Percentiles rank a stretch among this genome's conserved stretches.
These are phyloP conservation scores for Dasyurus viverrinus DNA, from an alignment of 2,113 vertebrate genomes.

Conservation along the genomic window DNA sequence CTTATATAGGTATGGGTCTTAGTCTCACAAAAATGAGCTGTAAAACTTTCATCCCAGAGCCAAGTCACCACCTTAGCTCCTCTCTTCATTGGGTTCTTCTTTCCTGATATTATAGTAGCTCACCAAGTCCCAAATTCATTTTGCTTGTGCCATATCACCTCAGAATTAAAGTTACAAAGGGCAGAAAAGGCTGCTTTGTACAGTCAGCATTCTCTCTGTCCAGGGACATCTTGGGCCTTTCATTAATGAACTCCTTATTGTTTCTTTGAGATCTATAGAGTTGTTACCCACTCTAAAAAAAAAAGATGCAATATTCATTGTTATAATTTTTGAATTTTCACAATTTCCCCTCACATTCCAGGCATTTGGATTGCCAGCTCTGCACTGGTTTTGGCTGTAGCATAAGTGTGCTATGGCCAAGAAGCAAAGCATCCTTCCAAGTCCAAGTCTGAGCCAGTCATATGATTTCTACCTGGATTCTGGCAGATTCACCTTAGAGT, in stretches of 20 bases:
- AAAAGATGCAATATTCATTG: constrained; percentile 3
- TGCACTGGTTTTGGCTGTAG: constrained; percentile 13
- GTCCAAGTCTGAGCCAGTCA: neutral
- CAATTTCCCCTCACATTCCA: neutral
- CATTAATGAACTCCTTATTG: constrained; percentile 53
- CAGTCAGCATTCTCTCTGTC: neutral
- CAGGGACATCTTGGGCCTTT: neutral
- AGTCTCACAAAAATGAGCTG: neutral
- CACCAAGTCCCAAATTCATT: constrained; percentile 2
- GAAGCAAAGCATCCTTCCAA: neutral
- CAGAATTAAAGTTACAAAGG: neutral
- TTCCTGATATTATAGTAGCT: neutral
- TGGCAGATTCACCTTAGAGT: neutral
- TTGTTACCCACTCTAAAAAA: constrained; percentile 19
- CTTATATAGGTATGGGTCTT: neutral
- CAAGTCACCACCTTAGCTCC: neutral
- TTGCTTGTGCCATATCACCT: constrained; percentile 14
- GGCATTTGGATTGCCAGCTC: neutral
- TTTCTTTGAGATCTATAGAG: constrained; percentile 18
- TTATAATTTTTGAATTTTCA: neutral
- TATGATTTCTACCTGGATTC: neutral
- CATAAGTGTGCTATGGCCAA: constrained; percentile 24
- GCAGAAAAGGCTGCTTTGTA: neutral
- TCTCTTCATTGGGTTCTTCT: neutral
- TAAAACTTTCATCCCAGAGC: neutral